These are phyloP conservation scores for Aporophyla nigra DNA, from an alignment of 2,888 invertebrate genomes.

Conservation along the genomic window DNA sequence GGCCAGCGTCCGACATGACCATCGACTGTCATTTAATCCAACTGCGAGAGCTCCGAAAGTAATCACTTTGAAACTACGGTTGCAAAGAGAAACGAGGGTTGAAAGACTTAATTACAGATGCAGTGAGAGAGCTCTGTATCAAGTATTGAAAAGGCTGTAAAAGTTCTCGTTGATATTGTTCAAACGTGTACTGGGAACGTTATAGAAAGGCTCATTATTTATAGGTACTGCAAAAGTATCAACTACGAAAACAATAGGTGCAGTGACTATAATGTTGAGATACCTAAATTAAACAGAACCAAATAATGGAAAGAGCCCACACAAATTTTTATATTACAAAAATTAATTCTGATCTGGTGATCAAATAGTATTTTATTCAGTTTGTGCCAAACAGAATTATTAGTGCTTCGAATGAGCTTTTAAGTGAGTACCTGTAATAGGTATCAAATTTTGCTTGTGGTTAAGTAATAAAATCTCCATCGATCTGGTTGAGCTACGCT, in stretches of 20 bases:
- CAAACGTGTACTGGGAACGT: background rate
- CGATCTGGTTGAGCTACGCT: no score
- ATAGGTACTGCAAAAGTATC: background rate
- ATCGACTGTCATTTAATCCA: conserved; percentile 44
- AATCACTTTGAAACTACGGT: conserved; percentile 23
- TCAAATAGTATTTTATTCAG: background rate
- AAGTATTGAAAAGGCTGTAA: background rate
- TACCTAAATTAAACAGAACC: background rate
- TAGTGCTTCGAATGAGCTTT: no score
- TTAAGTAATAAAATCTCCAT: no score
- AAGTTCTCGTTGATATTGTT: background rate
- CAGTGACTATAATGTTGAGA: background rate
- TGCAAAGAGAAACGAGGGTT: conserved; percentile 9
- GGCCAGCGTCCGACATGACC: conserved; percentile 14
- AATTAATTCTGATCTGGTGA: background rate
- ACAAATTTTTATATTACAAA: no score
- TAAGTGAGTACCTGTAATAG: no score
- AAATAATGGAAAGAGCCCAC: background rate
- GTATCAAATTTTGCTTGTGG: no score
- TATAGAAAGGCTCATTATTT: background rate
- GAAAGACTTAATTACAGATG: conserved; percentile 9
- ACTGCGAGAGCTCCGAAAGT: conserved; percentile 18
- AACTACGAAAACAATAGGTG: no score
- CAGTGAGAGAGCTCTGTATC: background rate
- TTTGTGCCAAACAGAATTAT: background rate